A percentile compares a stretch with the other conserved stretches of the same genome.
Conservation (phyloP, 2,888 invertebrate genomes). For the Lasioglossum oenotherae region DNA sequence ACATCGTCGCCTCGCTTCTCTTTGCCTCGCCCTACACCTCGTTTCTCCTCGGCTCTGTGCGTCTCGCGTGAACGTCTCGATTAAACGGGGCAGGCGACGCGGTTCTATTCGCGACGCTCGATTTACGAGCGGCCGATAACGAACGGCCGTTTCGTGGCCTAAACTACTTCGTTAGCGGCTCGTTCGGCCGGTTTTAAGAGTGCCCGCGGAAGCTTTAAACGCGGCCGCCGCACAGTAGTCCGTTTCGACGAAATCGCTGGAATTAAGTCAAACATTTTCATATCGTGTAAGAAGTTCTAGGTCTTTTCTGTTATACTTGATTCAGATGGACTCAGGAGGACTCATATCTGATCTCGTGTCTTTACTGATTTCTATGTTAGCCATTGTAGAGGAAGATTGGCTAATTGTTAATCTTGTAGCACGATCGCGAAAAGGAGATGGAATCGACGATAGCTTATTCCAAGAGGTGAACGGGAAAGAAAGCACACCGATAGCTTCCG, state of each 20-base stretch:
- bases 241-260: not conserved
- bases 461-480: no score
- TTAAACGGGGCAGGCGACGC: slow-evolving; percentile 35
- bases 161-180: slow-evolving; percentile 45
- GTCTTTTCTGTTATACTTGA: no score
- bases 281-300: no score
- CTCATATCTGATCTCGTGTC: no score
- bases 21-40: not conserved
- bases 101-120: slow-evolving; percentile 45
- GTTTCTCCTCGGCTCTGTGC: not conserved
- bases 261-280: not conserved
- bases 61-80: slow-evolving; percentile 52
- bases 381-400: no score
- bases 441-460: no score
- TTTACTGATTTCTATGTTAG: no score
- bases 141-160: slow-evolving; percentile 45
- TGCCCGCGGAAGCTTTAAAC: slow-evolving; percentile 3
- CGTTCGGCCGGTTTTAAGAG: slow-evolving; percentile 26
- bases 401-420: no score
- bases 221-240: not conserved
- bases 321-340: no score
- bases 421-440: no score
- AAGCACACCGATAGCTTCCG: no score
- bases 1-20: not conserved
- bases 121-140: slow-evolving; percentile 47